Percentiles rank a stretch among this genome's conserved stretches.
Evolutionary conservation across 23 tunicate genomes (phyloP).

Genomic region (Clavelina lepadiformis): DNA sequence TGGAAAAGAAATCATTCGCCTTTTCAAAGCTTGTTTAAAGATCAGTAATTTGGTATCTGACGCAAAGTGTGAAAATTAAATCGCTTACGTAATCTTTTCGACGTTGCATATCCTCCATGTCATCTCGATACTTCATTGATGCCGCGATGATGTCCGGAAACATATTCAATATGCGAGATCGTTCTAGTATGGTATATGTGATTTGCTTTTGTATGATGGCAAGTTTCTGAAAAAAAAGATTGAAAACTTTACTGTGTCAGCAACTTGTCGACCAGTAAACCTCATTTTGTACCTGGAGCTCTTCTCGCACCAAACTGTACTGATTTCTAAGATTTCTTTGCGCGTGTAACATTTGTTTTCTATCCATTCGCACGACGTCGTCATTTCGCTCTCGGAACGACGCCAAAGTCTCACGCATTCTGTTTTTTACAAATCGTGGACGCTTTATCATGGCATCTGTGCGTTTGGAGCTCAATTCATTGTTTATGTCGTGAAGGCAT

Average conservation of each 20-base stretch:
- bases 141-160: constrained; percentile 47
- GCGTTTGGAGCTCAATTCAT: constrained; percentile 18
- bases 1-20: too few species aligned
- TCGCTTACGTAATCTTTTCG: too few species aligned
- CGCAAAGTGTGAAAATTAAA: too few species aligned
- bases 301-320: constrained; percentile 25
- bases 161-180: constrained; percentile 36
- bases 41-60: too few species aligned
- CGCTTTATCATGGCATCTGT: constrained; percentile 32
- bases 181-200: constrained; percentile 18
- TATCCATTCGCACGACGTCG: constrained; percentile 34
- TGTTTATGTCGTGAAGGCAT: constrained; percentile 36
- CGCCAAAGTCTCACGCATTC: constrained; percentile 22
- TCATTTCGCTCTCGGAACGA: constrained; percentile 27
- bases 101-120: too few species aligned
- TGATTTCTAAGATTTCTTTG: constrained; percentile 24
- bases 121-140: constrained; percentile 7
- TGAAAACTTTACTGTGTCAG: too few species aligned
- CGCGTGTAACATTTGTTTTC: constrained; percentile 8
- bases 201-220: constrained; percentile 22
- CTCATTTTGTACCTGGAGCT: constrained; percentile 33
- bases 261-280: too few species aligned
- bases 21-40: too few species aligned
- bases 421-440: constrained; percentile 50
- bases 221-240: constrained; percentile 28